A percentile compares a stretch with the other conserved stretches of the same genome.
phyloP scores from a whole-genome alignment of 2,113 vertebrate genomes.

The Triplophysa dalaica region DNA sequence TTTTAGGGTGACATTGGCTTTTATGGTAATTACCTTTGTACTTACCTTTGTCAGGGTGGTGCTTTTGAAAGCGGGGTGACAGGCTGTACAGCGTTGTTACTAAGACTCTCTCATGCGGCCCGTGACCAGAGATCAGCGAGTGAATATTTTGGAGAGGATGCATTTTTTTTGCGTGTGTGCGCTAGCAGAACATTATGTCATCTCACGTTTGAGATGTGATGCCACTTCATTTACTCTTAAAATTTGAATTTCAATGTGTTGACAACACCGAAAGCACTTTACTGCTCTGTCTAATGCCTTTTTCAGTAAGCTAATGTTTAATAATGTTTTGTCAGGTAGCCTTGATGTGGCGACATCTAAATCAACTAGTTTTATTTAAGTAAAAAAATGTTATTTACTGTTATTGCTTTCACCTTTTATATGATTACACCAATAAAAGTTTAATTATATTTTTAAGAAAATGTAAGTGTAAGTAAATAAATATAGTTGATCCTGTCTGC shows the following conservation, averaged over 20 bases:
- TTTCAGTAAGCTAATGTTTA: neutral
- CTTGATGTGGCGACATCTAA: neutral
- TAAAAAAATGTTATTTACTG: no score
- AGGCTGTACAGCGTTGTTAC: slow-evolving; percentile 47
- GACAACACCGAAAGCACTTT: neutral
- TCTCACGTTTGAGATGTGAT: neutral
- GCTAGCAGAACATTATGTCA: neutral
- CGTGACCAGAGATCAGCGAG: slow-evolving; percentile 25
- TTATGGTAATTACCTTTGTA: slow-evolving; percentile 69
- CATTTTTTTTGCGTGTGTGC: neutral
- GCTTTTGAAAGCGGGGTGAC: slow-evolving; percentile 63
- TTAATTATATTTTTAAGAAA: no score
- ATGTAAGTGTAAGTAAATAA: no score
- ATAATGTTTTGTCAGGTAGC: neutral
- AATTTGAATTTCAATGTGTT: neutral
- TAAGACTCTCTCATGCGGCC: slow-evolving; percentile 24
- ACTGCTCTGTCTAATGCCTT: no score
- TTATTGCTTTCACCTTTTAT: no score
- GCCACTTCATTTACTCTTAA: neutral
- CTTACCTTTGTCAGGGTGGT: slow-evolving; percentile 63
- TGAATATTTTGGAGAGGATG: neutral
- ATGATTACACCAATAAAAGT: no score
- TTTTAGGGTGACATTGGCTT: slow-evolving; percentile 58
- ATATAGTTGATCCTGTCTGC: neutral
- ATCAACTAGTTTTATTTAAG: no score